phyloP scores from a whole-genome alignment of 2,888 invertebrate genomes.

The Agriopis aurantiaria region DNA sequence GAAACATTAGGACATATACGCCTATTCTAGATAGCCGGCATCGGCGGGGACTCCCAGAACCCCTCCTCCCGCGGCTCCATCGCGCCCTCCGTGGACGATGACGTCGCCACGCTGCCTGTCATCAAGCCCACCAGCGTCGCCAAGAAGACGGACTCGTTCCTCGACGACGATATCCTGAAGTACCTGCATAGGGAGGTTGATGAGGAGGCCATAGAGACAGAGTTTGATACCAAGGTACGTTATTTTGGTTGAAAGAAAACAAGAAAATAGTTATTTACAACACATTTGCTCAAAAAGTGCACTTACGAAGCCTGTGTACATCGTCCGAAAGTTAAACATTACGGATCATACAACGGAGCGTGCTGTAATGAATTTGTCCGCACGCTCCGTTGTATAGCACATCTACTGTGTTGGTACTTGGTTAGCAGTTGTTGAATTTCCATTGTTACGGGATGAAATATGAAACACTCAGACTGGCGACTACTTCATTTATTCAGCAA shows the following conservation, averaged over 20 bases:
- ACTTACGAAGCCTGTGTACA: too few species aligned
- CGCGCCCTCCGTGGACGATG: slow-evolving; percentile 78
- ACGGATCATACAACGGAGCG: too few species aligned
- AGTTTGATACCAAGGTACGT: slow-evolving; percentile 88
- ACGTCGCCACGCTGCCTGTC: slow-evolving; percentile 60
- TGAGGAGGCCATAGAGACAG: slow-evolving; percentile 89
- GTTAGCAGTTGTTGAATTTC: too few species aligned
- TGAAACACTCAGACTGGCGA: too few species aligned
- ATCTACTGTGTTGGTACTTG: too few species aligned
- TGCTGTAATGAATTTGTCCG: too few species aligned
- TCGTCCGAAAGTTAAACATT: too few species aligned
- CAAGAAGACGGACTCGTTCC: slow-evolving; percentile 75
- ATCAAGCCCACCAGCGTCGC: slow-evolving; percentile 57
- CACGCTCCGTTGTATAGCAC: too few species aligned
- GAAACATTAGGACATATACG: too few species aligned
- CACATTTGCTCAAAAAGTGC: too few species aligned
- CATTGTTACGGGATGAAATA: neutral
- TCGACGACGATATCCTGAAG: slow-evolving; percentile 88
- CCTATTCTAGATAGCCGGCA: slow-evolving; percentile 81
- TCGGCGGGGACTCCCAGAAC: slow-evolving; percentile 89
- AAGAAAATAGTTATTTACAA: too few species aligned
- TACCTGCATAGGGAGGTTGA: slow-evolving; percentile 89
- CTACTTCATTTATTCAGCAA: too few species aligned
- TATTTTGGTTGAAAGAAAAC: neutral
- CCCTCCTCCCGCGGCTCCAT: slow-evolving; percentile 89